Base-by-base conservation (phyloP, 2,888 invertebrate genomes). In the Biston stratarius region DNA sequence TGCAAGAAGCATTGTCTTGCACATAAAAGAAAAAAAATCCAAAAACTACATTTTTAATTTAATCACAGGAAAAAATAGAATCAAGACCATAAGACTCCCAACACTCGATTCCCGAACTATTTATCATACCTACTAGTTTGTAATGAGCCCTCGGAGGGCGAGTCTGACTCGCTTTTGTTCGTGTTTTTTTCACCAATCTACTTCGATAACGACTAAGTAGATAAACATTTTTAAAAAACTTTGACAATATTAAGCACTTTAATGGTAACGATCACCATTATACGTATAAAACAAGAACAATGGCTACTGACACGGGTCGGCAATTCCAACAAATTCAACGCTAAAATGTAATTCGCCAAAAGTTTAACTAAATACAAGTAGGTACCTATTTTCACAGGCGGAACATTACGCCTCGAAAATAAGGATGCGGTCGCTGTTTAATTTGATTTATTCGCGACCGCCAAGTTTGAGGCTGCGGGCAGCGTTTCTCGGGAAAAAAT, bases 381-480 rank as follows among this genome's bases (percentile, higher is more conserved):
- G 44, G n/a, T 57, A 47, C 62, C 58, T 66, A 78, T 72, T 77
- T 69, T 70, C 71, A 68, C 72, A 75, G 74, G 74, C 69, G 72
- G 71, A 75, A 75, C 74, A 77, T 78, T 76, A 75, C 76, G 74
- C 71, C 73, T 67, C 68, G 70, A 71, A 75, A 78, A 75, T 77
- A 74, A 75, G 76, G 77, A 81, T 81, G 77, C 74, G 80, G 75
- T 70, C 70, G 73, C 69, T 78, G 75, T 76, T 73, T 78, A 81
- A 80, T 80, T 73, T 79, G 79, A 83, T 82, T 82, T 83, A 81
- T 80, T 76, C 76, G 72, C 71, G 64, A 48, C 73, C 76, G 69
- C 75, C 70, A 77, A 78, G 70, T 79, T 80, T 76, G 75, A 79
- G 77, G 78, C 74, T 77, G 74, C 69, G 74, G 74, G 71, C 74